These are phyloP conservation scores for Actenoides lindsayi DNA, from an alignment of 2,113 vertebrate genomes.

Conservation along the genomic window DNA sequence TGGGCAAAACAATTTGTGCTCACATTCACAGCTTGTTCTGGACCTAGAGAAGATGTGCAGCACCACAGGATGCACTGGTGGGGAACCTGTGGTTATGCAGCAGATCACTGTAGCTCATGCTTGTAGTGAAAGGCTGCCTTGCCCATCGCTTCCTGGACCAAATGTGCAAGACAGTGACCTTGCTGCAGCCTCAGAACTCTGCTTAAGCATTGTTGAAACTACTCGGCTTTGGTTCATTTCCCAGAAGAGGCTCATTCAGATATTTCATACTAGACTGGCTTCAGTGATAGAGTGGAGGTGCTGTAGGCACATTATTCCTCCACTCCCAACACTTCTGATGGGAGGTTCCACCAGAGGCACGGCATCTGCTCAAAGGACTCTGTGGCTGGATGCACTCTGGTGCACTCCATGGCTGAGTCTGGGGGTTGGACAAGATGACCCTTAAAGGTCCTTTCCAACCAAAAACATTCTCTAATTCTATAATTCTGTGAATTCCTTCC, in stretches of 20 bases:
- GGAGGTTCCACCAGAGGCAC: background rate
- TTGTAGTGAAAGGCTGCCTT: background rate
- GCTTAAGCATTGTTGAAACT: background rate
- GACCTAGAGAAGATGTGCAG: background rate
- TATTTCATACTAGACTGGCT: background rate
- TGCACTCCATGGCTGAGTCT: background rate
- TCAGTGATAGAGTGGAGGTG: background rate
- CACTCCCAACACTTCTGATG: fast-evolving
- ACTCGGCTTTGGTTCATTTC: background rate
- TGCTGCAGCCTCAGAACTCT: background rate
- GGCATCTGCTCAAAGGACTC: background rate
- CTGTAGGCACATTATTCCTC: fast-evolving
- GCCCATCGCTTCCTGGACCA: background rate
- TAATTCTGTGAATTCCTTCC: background rate
- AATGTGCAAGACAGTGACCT: background rate
- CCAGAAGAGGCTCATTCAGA: background rate
- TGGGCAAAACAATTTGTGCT: background rate
- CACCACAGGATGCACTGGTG: background rate
- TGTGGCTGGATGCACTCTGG: fast-evolving
- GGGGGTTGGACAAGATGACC: background rate
- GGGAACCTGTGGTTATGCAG: background rate
- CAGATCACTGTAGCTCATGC: background rate
- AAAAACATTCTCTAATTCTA: background rate
- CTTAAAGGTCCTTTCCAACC: background rate
- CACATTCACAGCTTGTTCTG: background rate